phyloP scores from a whole-genome alignment of 2,797 vertebrate genomes.

The Limosa lapponica region DNA sequence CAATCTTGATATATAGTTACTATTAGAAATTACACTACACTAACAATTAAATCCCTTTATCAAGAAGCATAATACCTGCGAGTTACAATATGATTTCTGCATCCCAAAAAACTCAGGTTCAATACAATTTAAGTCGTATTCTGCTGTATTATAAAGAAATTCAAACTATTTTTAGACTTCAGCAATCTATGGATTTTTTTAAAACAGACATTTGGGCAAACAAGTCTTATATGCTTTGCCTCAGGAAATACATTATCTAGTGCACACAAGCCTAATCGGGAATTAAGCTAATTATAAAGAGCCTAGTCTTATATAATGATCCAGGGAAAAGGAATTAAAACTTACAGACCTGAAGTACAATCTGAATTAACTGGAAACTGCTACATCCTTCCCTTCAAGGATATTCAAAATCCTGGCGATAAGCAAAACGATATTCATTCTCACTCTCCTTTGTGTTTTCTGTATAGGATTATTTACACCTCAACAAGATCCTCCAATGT shows the following conservation, averaged over 20 bases:
- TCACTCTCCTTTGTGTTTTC: background rate
- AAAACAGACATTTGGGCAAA: background rate
- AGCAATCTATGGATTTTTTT: background rate
- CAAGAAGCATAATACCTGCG: background rate
- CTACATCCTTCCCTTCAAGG: constrained; percentile 6
- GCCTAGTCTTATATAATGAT: constrained; percentile 11
- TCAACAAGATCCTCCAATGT: background rate
- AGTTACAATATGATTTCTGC: background rate
- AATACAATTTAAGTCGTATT: background rate
- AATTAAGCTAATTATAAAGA: constrained; percentile 57
- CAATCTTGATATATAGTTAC: background rate
- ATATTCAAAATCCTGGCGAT: constrained; percentile 19
- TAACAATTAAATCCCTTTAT: background rate
- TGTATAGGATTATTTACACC: background rate
- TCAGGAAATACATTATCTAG: constrained; percentile 10
- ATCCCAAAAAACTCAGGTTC: background rate
- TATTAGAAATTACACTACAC: background rate
- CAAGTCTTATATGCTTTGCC: background rate
- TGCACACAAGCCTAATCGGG: background rate
- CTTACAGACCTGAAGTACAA: constrained; percentile 12
- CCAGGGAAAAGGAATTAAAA: constrained; percentile 42
- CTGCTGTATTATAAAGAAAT: background rate
- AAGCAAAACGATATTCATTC: background rate
- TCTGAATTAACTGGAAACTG: constrained; percentile 19
- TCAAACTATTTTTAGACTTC: background rate